Evolutionary conservation across 2,888 invertebrate species (phyloP).

Genomic region (Ganaspis brasiliensis): DNA sequence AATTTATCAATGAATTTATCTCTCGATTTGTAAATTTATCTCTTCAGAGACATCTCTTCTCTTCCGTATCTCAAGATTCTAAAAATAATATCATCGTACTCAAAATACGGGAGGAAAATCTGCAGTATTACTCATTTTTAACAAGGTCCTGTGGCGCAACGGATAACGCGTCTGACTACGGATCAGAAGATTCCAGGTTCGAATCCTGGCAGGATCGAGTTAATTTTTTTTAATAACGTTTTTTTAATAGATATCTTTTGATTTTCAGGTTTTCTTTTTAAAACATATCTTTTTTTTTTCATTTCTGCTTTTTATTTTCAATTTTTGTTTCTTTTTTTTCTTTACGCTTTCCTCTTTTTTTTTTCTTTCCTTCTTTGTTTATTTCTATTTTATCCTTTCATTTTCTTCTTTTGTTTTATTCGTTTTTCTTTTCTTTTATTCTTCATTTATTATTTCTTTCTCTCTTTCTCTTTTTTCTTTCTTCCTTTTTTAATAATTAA

Average conservation of each 20-base stretch:
- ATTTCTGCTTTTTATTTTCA: not conserved
- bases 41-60: not conserved
- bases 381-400: no score
- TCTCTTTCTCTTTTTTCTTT: no score
- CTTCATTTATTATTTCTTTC: not conserved
- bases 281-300: not conserved
- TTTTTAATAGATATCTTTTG: not conserved
- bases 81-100: not conserved
- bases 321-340: not conserved
- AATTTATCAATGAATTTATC: no score
- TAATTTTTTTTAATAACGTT: not conserved
- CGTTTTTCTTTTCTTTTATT: not conserved
- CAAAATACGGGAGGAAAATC: not conserved
- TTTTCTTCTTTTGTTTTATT: not conserved
- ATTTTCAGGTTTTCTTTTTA: not conserved
- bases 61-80: not conserved
- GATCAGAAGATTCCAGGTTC: slow-evolving; percentile 85
- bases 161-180: slow-evolving; percentile 88
- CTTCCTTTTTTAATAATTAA: no score
- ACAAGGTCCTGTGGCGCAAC: slow-evolving; percentile 75
- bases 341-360: not conserved
- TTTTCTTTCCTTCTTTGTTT: not conserved
- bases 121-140: not conserved
- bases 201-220: slow-evolving; percentile 76
- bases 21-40: no score